Evolutionary conservation across 2,888 invertebrate genomes (phyloP).

Genomic region (Agelastica alni): DNA sequence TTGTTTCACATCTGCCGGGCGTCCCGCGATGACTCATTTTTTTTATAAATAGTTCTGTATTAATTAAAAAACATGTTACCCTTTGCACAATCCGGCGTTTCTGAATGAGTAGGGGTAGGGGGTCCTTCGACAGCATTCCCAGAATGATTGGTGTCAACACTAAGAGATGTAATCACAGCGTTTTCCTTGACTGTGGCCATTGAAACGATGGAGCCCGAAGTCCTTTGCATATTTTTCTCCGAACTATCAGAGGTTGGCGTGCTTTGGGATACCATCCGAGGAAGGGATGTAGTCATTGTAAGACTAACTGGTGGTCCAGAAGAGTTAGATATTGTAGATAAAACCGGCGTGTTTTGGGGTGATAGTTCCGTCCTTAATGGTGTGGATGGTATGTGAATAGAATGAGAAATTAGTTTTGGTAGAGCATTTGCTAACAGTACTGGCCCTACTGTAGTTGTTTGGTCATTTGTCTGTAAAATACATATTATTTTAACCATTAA

Average conservation of each 20-base stretch:
- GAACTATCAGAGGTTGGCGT: conserved; percentile 33
- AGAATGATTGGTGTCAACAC: conserved; percentile 59
- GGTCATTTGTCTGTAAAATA: conserved; percentile 51
- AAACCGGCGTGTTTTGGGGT: conserved; percentile 50
- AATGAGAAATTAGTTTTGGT: conserved; percentile 66
- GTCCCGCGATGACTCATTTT: too few relatives aligned
- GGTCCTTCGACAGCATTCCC: conserved; percentile 63
- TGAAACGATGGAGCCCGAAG: conserved; percentile 10
- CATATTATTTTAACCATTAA: too few relatives aligned
- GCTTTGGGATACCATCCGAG: conserved; percentile 60
- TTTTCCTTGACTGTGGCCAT: conserved; percentile 34
- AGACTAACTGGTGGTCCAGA: conserved; percentile 55
- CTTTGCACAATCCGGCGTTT: conserved; percentile 69
- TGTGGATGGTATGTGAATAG: conserved; percentile 51
- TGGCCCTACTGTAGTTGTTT: conserved; percentile 56
- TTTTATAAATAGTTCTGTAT: too few relatives aligned
- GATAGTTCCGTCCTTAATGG: conserved; percentile 43
- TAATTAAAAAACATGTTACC: too few relatives aligned
- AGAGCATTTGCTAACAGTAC: conserved; percentile 70
- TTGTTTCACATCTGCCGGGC: too few relatives aligned
- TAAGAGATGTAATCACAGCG: conserved; percentile 55
- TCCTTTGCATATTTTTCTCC: conserved; percentile 45
- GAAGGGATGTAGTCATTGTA: conserved; percentile 51
- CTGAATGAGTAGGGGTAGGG: conserved; percentile 78
- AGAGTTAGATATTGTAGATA: conserved; percentile 55